phyloP scores from a whole-genome alignment of 2,113 vertebrate species.

The Platycercus adscitus region DNA sequence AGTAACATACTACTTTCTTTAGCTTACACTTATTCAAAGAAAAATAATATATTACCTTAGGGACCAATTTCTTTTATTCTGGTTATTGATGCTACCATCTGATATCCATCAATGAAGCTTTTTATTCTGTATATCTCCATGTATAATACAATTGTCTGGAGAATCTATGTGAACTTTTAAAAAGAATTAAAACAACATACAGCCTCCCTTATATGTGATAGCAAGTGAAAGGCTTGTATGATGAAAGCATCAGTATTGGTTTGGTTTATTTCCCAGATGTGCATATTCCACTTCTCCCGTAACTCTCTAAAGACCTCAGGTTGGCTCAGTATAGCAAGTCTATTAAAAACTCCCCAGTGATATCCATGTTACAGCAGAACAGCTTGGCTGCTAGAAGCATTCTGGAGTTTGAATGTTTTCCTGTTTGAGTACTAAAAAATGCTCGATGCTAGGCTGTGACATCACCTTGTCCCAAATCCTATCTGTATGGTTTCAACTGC shows the following conservation, averaged over 20 bases:
- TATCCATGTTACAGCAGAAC: not conserved
- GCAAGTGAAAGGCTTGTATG: not conserved
- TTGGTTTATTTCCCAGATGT: not conserved
- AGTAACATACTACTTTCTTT: not conserved
- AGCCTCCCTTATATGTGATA: not conserved
- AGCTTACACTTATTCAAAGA: not conserved
- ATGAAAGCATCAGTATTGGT: not conserved
- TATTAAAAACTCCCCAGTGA: not conserved
- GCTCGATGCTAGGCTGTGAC: not conserved
- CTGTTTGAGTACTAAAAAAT: not conserved
- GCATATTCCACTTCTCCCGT: not conserved
- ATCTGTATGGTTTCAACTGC: not conserved
- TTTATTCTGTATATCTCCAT: not conserved
- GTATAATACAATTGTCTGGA: not conserved
- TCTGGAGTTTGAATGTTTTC: not conserved
- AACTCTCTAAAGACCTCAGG: not conserved
- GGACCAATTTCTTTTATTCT: not conserved
- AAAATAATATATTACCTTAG: not conserved
- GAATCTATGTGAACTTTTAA: not conserved
- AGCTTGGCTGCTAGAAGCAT: not conserved
- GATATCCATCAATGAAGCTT: slow-evolving; percentile 10
- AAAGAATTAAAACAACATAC: not conserved
- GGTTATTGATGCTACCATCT: slow-evolving; percentile 1
- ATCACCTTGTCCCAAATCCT: not conserved
- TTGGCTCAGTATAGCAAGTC: not conserved